Percentiles rank a stretch among this genome's conserved stretches.
Conservation (phyloP, 2,888 invertebrate genomes). For the Allolobophora icterica region DNA sequence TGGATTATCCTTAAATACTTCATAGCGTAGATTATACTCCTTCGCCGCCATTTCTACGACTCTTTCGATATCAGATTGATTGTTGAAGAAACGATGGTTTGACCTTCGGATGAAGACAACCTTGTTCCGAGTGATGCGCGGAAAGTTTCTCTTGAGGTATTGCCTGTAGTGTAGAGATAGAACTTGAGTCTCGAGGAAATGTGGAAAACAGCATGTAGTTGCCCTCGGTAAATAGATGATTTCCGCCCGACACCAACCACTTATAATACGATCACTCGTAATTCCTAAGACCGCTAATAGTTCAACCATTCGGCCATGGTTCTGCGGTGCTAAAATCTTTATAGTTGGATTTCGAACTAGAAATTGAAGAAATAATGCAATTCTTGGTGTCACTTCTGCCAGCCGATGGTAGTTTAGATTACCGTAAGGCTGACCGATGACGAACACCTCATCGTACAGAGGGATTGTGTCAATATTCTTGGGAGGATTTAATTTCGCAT, state of each 20-base stretch:
- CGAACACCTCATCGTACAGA: constrained; percentile 45
- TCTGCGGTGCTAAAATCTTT: constrained; percentile 39
- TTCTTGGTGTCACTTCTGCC: constrained; percentile 44
- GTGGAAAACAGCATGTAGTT: constrained; percentile 44
- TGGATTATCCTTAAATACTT: constrained; percentile 42
- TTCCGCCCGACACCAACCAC: constrained; percentile 41
- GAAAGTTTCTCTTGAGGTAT: background rate
- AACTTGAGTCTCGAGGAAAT: constrained; percentile 39
- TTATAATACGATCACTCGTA: constrained; percentile 38
- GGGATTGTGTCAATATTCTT: constrained; percentile 30
- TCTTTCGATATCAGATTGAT: constrained; percentile 19
- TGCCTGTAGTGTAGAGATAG: constrained; percentile 26
- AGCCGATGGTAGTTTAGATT: constrained; percentile 42
- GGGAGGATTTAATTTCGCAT: constrained; percentile 35
- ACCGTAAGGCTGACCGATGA: constrained; percentile 45
- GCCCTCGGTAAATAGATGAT: constrained; percentile 44
- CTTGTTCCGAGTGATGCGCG: constrained; percentile 25
- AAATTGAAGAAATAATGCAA: constrained; percentile 44
- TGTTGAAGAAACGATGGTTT: constrained; percentile 26
- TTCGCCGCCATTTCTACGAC: constrained; percentile 34
- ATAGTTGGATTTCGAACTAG: constrained; percentile 38
- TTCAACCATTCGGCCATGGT: constrained; percentile 36
- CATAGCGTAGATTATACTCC: constrained; percentile 36
- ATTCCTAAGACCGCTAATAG: constrained; percentile 41
- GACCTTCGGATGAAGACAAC: constrained; percentile 38